phyloP scores from a whole-genome alignment of 2,888 invertebrate species.

The Poecilobothrus nobilitatus region DNA sequence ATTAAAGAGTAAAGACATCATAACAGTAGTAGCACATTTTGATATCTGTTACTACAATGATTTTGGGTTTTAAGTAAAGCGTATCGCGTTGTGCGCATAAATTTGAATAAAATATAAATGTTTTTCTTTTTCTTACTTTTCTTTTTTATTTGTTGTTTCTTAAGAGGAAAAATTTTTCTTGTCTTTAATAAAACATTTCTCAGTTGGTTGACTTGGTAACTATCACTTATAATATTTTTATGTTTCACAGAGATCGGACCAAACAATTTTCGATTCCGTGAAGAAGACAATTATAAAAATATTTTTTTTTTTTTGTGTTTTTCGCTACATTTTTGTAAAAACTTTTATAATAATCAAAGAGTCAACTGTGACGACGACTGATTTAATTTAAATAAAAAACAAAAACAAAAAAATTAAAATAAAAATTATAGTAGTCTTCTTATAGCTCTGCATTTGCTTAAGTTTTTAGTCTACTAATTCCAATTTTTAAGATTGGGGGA shows the following conservation, averaged over 20 bases:
- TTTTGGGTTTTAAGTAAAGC: not conserved
- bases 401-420: too few relatives aligned
- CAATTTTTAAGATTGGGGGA: not conserved
- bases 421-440: not conserved
- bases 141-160: too few relatives aligned
- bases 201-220: not conserved
- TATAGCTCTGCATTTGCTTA: not conserved
- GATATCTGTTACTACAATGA: not conserved
- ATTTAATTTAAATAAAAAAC: not conserved
- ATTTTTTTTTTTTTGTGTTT: not conserved
- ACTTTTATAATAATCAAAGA: not conserved
- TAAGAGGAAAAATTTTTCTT: not conserved
- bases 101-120: not conserved
- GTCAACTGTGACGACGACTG: constrained; percentile 4
- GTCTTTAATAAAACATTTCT: not conserved
- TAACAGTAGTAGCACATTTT: not conserved
- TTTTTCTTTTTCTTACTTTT: too few relatives aligned
- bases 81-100: not conserved
- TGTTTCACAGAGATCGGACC: not conserved
- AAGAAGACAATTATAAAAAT: not conserved
- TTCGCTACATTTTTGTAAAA: not conserved
- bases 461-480: constrained; percentile 5
- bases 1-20: not conserved
- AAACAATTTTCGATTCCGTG: not conserved
- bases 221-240: not conserved